Conservation (phyloP, 2,888 invertebrate species). For the Cephus nigrinus region DNA sequence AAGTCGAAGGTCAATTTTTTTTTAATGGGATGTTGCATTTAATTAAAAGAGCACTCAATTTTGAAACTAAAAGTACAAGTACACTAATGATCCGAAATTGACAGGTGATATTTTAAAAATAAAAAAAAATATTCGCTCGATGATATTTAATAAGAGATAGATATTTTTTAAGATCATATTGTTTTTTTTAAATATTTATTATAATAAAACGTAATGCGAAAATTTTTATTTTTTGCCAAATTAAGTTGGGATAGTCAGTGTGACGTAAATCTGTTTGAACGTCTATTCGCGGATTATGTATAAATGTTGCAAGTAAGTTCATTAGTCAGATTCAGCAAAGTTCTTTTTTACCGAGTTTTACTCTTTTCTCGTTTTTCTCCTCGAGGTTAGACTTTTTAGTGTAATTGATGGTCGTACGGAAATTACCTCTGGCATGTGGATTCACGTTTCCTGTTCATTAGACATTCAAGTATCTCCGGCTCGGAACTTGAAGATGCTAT, state of each 20-base stretch:
- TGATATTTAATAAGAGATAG: too few relatives aligned
- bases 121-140: too few relatives aligned
- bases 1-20: too few relatives aligned
- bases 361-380: background rate
- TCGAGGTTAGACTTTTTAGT: background rate
- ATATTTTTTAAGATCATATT: too few relatives aligned
- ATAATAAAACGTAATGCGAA: too few relatives aligned
- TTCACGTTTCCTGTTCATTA: background rate
- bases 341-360: background rate
- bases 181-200: too few relatives aligned
- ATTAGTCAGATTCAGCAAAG: background rate
- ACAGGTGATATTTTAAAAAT: too few relatives aligned
- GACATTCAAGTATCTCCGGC: constrained; percentile 21
- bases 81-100: too few relatives aligned
- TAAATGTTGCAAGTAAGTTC: background rate
- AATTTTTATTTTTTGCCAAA: background rate
- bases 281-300: background rate
- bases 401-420: background rate
- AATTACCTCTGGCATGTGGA: background rate
- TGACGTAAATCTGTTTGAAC: background rate
- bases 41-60: too few relatives aligned
- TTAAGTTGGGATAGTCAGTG: background rate
- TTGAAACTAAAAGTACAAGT: too few relatives aligned
- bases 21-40: too few relatives aligned
- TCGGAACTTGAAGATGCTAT: constrained; percentile 25